Evolutionary conservation across 1,140 invertebrate genomes (phyloP).

Genomic region (Galleria mellonella): DNA sequence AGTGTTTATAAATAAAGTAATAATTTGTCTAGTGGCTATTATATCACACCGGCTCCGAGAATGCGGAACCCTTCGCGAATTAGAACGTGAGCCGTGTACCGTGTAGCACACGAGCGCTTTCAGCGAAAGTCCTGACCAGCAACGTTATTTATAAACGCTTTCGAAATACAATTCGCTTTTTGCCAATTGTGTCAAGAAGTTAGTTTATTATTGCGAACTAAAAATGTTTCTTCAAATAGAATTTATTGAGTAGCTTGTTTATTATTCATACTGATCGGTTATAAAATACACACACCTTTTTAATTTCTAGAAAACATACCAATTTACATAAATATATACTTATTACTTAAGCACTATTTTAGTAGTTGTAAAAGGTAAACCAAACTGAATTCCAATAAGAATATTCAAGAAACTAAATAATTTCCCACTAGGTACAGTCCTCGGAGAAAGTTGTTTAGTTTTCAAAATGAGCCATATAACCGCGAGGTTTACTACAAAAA

Average conservation of each 20-base stretch:
- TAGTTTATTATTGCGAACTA: conserved; percentile 29
- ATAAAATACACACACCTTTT: conserved; percentile 7
- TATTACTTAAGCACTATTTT: no score
- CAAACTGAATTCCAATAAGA: no score
- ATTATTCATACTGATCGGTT: background rate
- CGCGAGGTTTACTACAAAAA: no score
- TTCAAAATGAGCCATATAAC: no score
- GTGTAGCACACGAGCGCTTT: conserved; percentile 9
- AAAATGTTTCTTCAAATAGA: conserved; percentile 33
- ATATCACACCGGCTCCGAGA: conserved; percentile 4
- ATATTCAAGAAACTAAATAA: no score
- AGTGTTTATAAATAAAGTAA: background rate
- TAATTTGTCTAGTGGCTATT: background rate
- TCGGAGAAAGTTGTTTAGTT: no score
- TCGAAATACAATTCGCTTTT: conserved; percentile 37
- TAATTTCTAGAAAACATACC: no score
- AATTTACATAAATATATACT: no score
- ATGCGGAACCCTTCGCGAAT: conserved; percentile 23
- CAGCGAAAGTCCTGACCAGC: conserved; percentile 30
- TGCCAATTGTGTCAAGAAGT: conserved; percentile 37
- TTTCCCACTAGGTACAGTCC: no score
- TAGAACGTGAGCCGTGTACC: background rate
- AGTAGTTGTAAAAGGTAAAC: no score
- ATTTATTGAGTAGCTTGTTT: conserved; percentile 29
- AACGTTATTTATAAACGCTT: conserved; percentile 29